A percentile compares a stretch with the other conserved stretches of the same genome.
phyloP scores from a whole-genome alignment of 2,888 invertebrate genomes.

The Catonia carolina region DNA sequence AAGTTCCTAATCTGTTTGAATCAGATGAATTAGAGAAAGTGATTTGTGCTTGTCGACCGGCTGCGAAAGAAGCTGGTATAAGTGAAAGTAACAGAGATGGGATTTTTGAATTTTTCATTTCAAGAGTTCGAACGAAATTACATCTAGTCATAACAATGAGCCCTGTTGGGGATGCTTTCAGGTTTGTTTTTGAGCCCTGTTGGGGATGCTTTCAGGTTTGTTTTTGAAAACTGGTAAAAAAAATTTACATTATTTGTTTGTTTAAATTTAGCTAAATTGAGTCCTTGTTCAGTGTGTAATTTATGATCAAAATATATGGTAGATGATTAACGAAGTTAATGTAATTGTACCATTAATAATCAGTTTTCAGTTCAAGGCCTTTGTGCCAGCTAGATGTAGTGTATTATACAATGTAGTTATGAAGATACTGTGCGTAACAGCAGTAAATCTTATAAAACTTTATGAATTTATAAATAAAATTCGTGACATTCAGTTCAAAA shows the following conservation, averaged over 20 bases:
- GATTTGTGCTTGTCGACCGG: constrained; percentile 64
- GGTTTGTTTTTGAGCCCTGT: constrained; percentile 71
- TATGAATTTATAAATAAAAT: no score
- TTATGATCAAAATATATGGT: no score
- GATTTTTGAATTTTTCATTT: constrained; percentile 80
- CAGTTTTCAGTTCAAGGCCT: no score
- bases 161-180: constrained; percentile 79
- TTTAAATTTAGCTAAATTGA: no score
- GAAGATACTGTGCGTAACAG: no score
- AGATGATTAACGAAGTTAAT: no score
- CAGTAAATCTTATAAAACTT: no score
- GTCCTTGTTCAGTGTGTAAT: no score
- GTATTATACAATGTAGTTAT: no score
- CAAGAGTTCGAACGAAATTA: constrained; percentile 71
- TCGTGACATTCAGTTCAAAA: no score
- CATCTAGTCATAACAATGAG: constrained; percentile 84
- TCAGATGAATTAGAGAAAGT: constrained; percentile 79
- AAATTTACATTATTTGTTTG: constrained; percentile 40
- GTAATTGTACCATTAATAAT: no score
- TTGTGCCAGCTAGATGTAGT: no score
- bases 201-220: constrained; percentile 70
- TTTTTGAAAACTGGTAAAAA: constrained; percentile 61
- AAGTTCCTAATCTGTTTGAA: constrained; percentile 86
- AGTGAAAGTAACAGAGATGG: constrained; percentile 63
- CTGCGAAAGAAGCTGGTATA: constrained; percentile 63